phyloP scores from a whole-genome alignment of 2,797 vertebrate genomes.

The Pelodytes ibericus region DNA sequence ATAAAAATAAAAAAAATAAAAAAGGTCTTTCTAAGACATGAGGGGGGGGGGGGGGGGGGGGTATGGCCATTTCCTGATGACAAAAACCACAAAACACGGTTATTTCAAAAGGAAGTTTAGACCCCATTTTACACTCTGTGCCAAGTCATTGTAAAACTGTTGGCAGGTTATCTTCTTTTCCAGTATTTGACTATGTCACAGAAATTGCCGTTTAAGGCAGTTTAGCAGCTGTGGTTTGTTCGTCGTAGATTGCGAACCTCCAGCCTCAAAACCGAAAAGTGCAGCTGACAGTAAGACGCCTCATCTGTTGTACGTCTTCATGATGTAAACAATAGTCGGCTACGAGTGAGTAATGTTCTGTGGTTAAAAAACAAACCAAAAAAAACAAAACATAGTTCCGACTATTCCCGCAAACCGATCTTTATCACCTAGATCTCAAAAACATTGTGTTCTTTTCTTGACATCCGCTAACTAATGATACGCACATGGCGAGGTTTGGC shows the following conservation, averaged over 20 bases:
- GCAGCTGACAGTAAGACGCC: background rate
- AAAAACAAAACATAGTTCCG: constrained; percentile 40
- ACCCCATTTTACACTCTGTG: background rate
- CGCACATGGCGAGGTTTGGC: background rate
- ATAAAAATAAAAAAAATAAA: too few species aligned
- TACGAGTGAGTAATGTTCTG: constrained; percentile 34
- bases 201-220: too few species aligned
- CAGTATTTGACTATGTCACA: background rate
- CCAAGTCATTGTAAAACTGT: constrained; percentile 26
- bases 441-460: constrained; percentile 37
- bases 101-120: constrained; percentile 19
- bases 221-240: constrained; percentile 25
- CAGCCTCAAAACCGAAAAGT: background rate
- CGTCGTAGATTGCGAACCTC: background rate
- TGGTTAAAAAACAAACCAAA: too few species aligned
- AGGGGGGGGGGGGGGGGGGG: too few species aligned
- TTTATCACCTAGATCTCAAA: constrained; percentile 38
- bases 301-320: background rate
- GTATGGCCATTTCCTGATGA: background rate
- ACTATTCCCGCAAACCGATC: constrained; percentile 17
- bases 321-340: constrained; percentile 25
- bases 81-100: constrained; percentile 12
- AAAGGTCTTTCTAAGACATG: too few species aligned
- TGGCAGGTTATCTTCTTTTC: constrained; percentile 13
- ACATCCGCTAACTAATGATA: background rate